Base-by-base conservation (phyloP, 2,888 invertebrate genomes). In the Blastobasis lacticolella region DNA sequence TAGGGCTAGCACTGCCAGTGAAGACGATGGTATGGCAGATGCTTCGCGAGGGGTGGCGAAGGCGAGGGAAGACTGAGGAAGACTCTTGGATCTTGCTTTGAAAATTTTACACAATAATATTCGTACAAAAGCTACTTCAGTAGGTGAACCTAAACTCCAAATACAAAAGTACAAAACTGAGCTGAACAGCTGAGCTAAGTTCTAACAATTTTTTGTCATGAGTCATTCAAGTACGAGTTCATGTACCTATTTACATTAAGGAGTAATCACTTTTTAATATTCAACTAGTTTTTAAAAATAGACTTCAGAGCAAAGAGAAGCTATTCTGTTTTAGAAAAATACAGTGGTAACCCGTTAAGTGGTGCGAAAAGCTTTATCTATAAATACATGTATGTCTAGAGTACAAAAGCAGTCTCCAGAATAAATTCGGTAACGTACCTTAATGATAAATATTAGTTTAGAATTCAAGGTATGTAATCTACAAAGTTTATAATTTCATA, bases 391-490 rank as follows among this genome's bases (percentile, higher is more conserved):
- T 76, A 76, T 61, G 67, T 72, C 74, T 78, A 77, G 85, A 85
- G 80, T 88, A 87, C 86, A 89, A 88, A 89, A 89, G 85, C 89
- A 89, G 89, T 89, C 89, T 89, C 88, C 87, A 86, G 86, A 81
- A 76, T 89, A 89, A 89, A 89, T 89, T 89, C 89, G 89, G 88
- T 89, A 86, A 89, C 81, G 87, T 86, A 84, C 78, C 79, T 85
- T 82, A 85, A 74, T 67, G 78, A 83, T 85, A 74, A 66, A 75
- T 66, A 67, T 65, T 73, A 75, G 42, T 71, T 73, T 73, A 68
- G 71, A 72, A 67, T 71, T 64, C 56, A 66, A 61, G 71, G 58
- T 63, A 58, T 57, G 61, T 57, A 50, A 61, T 58, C 59, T 66
- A 63, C 58, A 58, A 58, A 38, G 45, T 54, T 58, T 62, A 57